Percentiles rank a stretch among this genome's conserved stretches.
Evolutionary conservation across 2,888 invertebrate genomes (phyloP).

Genomic region (Pachycephus smyrnensis): DNA sequence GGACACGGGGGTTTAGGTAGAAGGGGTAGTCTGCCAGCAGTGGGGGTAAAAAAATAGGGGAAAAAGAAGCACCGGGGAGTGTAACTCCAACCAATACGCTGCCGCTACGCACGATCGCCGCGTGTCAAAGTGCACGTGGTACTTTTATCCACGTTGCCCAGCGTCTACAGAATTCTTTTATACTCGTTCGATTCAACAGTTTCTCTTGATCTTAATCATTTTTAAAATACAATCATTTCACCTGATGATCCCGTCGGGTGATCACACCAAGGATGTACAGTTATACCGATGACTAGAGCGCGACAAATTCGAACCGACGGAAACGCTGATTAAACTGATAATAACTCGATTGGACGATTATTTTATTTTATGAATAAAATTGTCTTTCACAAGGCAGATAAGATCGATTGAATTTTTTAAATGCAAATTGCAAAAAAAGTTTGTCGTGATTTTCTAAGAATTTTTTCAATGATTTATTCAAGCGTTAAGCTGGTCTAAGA

Average conservation of each 20-base stretch:
- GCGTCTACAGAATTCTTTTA: not conserved
- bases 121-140: conserved; percentile 65
- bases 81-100: conserved; percentile 47
- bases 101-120: conserved; percentile 63
- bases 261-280: not conserved
- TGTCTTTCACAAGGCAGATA: not conserved
- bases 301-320: not conserved
- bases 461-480: not conserved
- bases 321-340: not conserved
- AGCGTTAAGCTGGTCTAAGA: conserved; percentile 40
- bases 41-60: conserved; percentile 61
- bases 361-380: not conserved
- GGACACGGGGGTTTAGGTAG: conserved; percentile 10
- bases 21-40: conserved; percentile 3
- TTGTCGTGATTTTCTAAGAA: conserved; percentile 36
- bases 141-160: conserved; percentile 21
- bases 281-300: not conserved
- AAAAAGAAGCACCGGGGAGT: conserved; percentile 46
- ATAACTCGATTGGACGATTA: not conserved
- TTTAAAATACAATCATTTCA: not conserved
- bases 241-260: not conserved
- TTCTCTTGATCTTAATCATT: not conserved
- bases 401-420: not conserved
- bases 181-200: not conserved
- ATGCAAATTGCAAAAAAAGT: not conserved